Conservation (phyloP, 2,113 vertebrate species). For the Aspiorhynchus laticeps region DNA sequence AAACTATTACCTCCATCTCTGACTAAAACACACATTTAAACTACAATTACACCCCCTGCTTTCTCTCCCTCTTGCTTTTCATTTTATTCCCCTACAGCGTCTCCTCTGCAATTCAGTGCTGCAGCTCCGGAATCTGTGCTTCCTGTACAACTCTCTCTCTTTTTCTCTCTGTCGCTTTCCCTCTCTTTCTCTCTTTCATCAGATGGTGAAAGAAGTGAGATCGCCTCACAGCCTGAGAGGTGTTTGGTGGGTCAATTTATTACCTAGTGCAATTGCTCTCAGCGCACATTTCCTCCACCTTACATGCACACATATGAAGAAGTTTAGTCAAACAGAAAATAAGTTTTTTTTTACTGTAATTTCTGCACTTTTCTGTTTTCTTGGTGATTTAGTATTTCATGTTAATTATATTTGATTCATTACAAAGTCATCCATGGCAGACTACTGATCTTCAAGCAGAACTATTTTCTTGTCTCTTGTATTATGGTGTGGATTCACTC, state of each 20-base stretch:
- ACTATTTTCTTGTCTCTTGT: too few relatives aligned
- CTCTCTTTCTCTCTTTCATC: conserved; percentile 33
- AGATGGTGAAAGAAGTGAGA: conserved; percentile 45
- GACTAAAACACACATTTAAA: conserved; percentile 77
- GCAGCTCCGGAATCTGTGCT: conserved; percentile 34
- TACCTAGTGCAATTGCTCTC: conserved; percentile 21
- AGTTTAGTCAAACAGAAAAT: not conserved
- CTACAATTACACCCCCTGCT: conserved; percentile 74
- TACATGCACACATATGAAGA: conserved; percentile 22
- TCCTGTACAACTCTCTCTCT: conserved; percentile 47
- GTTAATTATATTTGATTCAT: not conserved
- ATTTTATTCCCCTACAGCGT: conserved; percentile 55
- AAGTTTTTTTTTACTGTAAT: not conserved
- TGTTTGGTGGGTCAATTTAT: conserved; percentile 45
- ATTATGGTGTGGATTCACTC: too few relatives aligned
- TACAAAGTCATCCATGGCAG: too few relatives aligned
- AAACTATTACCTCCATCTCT: conserved; percentile 73
- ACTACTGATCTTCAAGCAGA: too few relatives aligned
- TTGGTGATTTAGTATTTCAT: not conserved
- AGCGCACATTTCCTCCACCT: conserved; percentile 17
- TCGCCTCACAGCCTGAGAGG: conserved; percentile 31
- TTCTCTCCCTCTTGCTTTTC: conserved; percentile 63
- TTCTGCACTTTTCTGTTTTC: not conserved
- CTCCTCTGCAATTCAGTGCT: conserved; percentile 64
- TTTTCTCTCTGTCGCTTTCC: conserved; percentile 33